These are phyloP conservation scores for Mohoua ochrocephala DNA, from an alignment of 2,113 vertebrate genomes.

Conservation along the genomic window DNA sequence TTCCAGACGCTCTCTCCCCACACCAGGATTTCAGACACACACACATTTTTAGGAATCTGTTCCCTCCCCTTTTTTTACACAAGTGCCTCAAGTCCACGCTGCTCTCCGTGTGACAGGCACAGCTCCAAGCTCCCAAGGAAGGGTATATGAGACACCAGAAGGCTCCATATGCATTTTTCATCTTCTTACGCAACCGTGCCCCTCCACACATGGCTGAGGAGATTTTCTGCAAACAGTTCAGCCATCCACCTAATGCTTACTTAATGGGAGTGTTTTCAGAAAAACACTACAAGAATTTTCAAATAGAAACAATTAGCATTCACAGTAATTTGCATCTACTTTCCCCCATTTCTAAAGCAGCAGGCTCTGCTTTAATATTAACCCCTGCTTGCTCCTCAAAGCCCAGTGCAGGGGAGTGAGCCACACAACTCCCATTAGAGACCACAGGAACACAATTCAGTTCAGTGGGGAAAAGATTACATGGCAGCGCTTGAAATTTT, in stretches of 20 bases:
- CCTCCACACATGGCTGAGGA: neutral
- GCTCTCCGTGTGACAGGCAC: neutral
- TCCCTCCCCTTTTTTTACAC: neutral
- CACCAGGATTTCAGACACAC: accelerated
- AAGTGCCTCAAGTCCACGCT: neutral
- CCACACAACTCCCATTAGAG: slow-evolving; percentile 55
- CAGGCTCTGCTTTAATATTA: slow-evolving; percentile 48
- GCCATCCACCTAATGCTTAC: slow-evolving; percentile 55
- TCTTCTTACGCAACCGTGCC: slow-evolving; percentile 1
- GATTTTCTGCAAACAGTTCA: slow-evolving; percentile 19
- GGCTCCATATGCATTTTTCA: neutral
- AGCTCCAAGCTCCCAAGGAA: slow-evolving; percentile 1
- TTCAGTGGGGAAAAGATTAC: neutral
- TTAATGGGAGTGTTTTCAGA: slow-evolving; percentile 67
- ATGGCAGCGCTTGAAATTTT: neutral
- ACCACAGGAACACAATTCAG: slow-evolving; percentile 16
- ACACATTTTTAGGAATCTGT: neutral
- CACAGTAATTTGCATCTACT: slow-evolving; percentile 68
- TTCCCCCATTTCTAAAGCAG: slow-evolving; percentile 50
- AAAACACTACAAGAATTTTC: slow-evolving; percentile 66
- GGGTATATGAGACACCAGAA: neutral
- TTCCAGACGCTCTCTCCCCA: accelerated
- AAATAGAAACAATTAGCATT: slow-evolving; percentile 74
- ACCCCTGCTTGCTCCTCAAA: slow-evolving; percentile 38
- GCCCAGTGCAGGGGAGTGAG: slow-evolving; percentile 1